Base-by-base conservation (phyloP, 2,113 vertebrate genomes). In the Thalassarche chlororhynchos region DNA sequence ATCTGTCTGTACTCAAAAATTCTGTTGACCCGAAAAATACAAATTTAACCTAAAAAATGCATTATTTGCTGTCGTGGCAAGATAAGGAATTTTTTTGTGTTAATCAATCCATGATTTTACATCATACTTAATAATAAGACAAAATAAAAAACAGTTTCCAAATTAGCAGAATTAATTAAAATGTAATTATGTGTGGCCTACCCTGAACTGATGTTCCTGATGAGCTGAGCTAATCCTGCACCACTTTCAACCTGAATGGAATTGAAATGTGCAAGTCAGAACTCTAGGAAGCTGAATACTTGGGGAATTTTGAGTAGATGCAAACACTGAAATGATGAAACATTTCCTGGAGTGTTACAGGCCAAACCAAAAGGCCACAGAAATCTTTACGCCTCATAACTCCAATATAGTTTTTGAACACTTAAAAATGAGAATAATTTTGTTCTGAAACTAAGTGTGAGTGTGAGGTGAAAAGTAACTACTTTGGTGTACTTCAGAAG, bases 81-180 rank as follows among this genome's bases (percentile, higher is more conserved):
- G 38, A 38, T 40, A 84, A 89, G 42, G 26, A 19, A 9, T 12
- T 23, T 68, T 79, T 91, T 49, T 42, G 17, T 66, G 16, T 51
- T 64, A 77, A 62, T 64, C 90, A 89, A 89, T 32, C 49, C 12
- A 9, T 64, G 13, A 52, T 38, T 92, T 84, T 77, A 38, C 71
- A 55, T 80, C 25, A 58, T 47, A 34, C 24, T 51, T 90, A 83
- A 65, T 72, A 88, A 74, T 47, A 68, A 60, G 36, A 38, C 18
- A 51, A 95, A 80, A 90, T 58, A 64, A 92, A 89, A 92, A 76
- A 2, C 42, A 42, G 14, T 34, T 91, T 91, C 61, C 34, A 58
- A 72, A 89, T 89, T 12, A 90, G 23, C 32, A 84, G 29, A 92
- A 91, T 91, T 89, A 89, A 92, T 95, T 86, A 81, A 90, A 87